Evolutionary conservation across 1,140 invertebrate genomes (phyloP).

Genomic region (Geopemphigus sp.): DNA sequence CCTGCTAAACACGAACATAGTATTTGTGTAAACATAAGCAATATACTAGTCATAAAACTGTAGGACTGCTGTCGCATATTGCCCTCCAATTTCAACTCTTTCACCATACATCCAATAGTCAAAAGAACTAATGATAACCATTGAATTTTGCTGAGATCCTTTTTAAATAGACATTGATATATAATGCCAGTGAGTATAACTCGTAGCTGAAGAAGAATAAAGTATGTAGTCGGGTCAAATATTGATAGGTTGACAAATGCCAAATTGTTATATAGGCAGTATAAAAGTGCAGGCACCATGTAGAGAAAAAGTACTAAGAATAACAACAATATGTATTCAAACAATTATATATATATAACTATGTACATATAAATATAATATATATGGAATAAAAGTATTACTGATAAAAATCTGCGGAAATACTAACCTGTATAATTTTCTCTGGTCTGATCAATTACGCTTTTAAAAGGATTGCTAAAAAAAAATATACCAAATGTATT

Average conservation of each 20-base stretch:
- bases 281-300: constrained; percentile 84
- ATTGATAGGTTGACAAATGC: constrained; percentile 84
- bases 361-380: neutral
- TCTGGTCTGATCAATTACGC: neutral
- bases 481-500: too few relatives aligned
- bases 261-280: constrained; percentile 94
- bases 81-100: constrained; percentile 72
- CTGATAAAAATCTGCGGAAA: neutral
- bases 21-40: constrained; percentile 63
- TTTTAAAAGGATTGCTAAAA: constrained; percentile 23
- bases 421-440: constrained; percentile 33
- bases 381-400: neutral
- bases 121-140: constrained; percentile 86
- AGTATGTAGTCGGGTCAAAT: constrained; percentile 94
- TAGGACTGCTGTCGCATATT: neutral
- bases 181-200: constrained; percentile 89
- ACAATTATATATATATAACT: too few relatives aligned
- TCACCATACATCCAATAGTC: constrained; percentile 87
- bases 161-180: constrained; percentile 89
- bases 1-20: constrained; percentile 91
- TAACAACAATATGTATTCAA: neutral
- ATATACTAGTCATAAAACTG: constrained; percentile 7
- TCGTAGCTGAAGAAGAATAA: constrained; percentile 85
- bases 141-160: constrained; percentile 75
- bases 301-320: constrained; percentile 62